Evolutionary conservation across 1,140 invertebrate genomes (phyloP).

Genomic region (Drosophila ficusphila): DNA sequence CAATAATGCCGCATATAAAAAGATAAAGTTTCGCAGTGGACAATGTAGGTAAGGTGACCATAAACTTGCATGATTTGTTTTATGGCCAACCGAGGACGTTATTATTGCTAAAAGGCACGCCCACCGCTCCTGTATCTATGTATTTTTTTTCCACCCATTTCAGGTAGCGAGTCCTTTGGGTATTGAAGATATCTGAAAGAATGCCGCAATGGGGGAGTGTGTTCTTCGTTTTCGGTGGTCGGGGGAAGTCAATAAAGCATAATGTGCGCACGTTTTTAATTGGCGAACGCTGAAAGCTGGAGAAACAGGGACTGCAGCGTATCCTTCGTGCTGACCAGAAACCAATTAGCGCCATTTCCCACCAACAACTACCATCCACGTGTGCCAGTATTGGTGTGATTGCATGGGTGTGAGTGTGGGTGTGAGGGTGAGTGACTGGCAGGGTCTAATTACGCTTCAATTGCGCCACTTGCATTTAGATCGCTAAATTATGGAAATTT

Average conservation of each 20-base stretch:
- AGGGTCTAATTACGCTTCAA: conserved; percentile 84
- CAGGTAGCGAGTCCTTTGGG: conserved; percentile 45
- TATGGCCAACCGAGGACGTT: conserved; percentile 79
- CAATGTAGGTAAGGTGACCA: conserved; percentile 70
- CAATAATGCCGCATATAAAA: conserved; percentile 83
- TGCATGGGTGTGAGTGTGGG: neutral
- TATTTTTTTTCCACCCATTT: neutral
- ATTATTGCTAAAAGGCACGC: conserved; percentile 81
- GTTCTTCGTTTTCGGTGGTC: neutral
- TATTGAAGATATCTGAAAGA: conserved; percentile 42
- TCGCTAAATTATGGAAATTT: conserved; percentile 84
- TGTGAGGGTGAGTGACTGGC: conserved; percentile 54
- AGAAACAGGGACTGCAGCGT: conserved; percentile 18
- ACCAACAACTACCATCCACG: conserved; percentile 26
- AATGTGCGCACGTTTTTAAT: conserved; percentile 83
- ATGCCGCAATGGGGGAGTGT: conserved; percentile 2
- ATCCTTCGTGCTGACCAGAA: conserved; percentile 64
- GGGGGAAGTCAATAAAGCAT: conserved; percentile 77
- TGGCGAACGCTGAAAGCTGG: conserved; percentile 70
- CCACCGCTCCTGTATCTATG: conserved; percentile 7
- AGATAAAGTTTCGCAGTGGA: conserved; percentile 78
- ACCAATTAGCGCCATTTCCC: conserved; percentile 73
- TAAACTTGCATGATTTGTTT: conserved; percentile 84
- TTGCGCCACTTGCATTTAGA: conserved; percentile 84
- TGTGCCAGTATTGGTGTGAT: conserved; percentile 1